phyloP scores from a whole-genome alignment of 2,888 invertebrate species.

The Idaea aversata region DNA sequence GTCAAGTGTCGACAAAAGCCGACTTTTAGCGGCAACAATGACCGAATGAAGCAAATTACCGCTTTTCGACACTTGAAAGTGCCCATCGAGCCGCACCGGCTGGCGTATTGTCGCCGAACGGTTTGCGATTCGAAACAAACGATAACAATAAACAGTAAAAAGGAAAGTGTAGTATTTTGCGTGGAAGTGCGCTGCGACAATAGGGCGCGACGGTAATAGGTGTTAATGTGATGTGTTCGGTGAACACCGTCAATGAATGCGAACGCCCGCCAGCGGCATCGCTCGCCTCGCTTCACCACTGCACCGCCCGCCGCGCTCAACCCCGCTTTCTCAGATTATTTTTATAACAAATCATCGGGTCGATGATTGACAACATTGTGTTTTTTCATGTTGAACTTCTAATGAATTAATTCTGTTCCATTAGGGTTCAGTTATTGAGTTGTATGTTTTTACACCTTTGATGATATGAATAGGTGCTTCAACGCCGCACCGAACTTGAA shows the following conservation, averaged over 20 bases:
- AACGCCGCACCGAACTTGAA: background rate
- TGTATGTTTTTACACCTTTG: constrained; percentile 5
- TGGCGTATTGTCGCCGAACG: constrained; percentile 65
- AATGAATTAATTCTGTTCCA: constrained; percentile 48
- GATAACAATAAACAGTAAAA: constrained; percentile 78
- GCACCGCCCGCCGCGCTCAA: constrained; percentile 29
- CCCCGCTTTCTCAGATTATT: constrained; percentile 43
- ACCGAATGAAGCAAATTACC: constrained; percentile 77
- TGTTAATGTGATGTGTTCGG: constrained; percentile 71
- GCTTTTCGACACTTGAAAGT: constrained; percentile 76
- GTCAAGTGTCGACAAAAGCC: constrained; percentile 74
- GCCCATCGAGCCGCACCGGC: constrained; percentile 66
- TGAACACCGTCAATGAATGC: constrained; percentile 60
- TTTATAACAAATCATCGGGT: constrained; percentile 72
- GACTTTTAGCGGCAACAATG: constrained; percentile 77
- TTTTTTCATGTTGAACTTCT: constrained; percentile 47
- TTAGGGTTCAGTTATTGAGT: background rate
- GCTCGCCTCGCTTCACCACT: constrained; percentile 32
- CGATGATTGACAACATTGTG: constrained; percentile 67
- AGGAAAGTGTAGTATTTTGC: constrained; percentile 77
- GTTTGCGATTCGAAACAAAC: constrained; percentile 78
- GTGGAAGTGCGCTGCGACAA: constrained; percentile 63
- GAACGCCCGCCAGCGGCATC: constrained; percentile 34
- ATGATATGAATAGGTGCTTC: constrained; percentile 3
- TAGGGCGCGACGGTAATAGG: constrained; percentile 61